These are phyloP conservation scores for Botrylloides violaceus DNA, from an alignment of 23 tunicate species.

Conservation along the genomic window DNA sequence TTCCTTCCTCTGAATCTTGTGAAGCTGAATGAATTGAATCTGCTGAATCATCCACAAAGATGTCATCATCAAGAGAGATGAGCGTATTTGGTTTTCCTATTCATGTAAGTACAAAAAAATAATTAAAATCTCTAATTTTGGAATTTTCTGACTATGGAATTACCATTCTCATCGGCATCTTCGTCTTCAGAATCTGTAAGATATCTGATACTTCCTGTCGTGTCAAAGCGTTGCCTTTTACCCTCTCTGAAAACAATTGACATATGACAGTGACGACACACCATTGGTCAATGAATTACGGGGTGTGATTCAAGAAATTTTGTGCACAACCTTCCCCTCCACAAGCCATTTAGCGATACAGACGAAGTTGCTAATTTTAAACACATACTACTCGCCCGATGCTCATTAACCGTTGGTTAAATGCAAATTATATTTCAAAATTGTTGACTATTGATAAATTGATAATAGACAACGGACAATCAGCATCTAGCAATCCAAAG, in stretches of 20 bases:
- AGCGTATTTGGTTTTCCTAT: background rate
- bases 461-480: too few relatives aligned
- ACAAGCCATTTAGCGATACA: too few relatives aligned
- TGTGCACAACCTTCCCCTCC: too few relatives aligned
- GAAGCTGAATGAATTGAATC: background rate
- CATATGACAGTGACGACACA: too few relatives aligned
- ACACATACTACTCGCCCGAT: too few relatives aligned
- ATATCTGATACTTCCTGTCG: conserved; percentile 42
- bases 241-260: background rate
- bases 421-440: too few relatives aligned
- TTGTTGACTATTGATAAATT: too few relatives aligned
- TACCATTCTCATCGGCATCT: background rate
- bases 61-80: conserved; percentile 19
- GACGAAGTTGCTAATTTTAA: too few relatives aligned
- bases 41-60: conserved; percentile 1
- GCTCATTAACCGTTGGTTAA: too few relatives aligned
- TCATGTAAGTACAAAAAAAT: background rate
- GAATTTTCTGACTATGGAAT: background rate
- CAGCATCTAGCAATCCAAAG: too few relatives aligned
- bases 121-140: background rate
- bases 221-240: conserved; percentile 40
- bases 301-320: too few relatives aligned
- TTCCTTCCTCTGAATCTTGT: background rate
- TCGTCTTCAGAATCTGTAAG: conserved; percentile 77
- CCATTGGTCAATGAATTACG: too few relatives aligned